These are phyloP conservation scores for Geopemphigus sp. DNA, from an alignment of 1,140 invertebrate genomes.

Conservation along the genomic window DNA sequence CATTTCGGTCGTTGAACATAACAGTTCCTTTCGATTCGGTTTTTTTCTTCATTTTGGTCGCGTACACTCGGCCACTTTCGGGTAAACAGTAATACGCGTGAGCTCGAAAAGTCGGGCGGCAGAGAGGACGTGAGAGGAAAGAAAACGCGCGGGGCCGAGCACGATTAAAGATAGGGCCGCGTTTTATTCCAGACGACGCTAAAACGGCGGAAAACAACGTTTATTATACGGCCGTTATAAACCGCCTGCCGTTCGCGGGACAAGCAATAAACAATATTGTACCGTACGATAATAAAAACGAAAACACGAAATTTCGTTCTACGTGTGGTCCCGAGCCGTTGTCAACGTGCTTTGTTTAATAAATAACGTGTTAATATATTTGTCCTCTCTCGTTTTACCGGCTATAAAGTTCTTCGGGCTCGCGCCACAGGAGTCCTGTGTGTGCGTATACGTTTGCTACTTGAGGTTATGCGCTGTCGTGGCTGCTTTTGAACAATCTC, in stretches of 20 bases:
- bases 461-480: conserved; percentile 3
- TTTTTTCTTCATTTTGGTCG: too few species aligned
- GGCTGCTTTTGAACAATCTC: background rate
- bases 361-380: conserved; percentile 38
- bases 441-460: background rate
- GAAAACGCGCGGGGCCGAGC: too few species aligned
- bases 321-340: background rate
- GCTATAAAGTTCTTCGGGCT: background rate
- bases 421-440: background rate
- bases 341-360: conserved; percentile 29
- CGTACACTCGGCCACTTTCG: too few species aligned
- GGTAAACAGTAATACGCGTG: too few species aligned
- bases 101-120: too few species aligned
- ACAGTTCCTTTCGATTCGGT: too few species aligned
- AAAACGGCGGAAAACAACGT: background rate
- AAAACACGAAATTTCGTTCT: conserved; percentile 1
- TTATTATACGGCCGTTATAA: background rate
- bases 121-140: too few species aligned
- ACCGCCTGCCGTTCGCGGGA: background rate
- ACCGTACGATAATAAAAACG: background rate
- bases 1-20: too few species aligned
- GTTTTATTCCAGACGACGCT: background rate
- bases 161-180: too few species aligned
- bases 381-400: background rate
- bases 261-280: background rate